phyloP scores from a whole-genome alignment of 1,140 invertebrate species.

The Hermetia illucens region DNA sequence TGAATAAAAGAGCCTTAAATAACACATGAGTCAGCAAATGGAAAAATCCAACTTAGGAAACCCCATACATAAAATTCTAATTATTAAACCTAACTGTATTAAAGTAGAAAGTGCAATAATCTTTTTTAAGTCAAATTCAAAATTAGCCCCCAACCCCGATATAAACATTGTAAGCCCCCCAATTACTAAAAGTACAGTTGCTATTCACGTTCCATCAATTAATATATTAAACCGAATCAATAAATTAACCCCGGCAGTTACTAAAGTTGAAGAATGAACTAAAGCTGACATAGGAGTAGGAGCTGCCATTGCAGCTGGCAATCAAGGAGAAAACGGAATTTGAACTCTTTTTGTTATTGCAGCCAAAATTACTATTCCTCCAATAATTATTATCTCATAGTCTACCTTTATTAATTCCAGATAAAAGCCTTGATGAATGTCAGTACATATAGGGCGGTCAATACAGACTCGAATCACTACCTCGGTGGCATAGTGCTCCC shows the following conservation, averaged over 20 bases:
- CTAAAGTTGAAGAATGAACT: slow-evolving; percentile 60
- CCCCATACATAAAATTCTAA: slow-evolving; percentile 34
- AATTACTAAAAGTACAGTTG: slow-evolving; percentile 32
- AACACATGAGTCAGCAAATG: slow-evolving; percentile 43
- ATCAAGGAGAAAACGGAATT: slow-evolving; percentile 51
- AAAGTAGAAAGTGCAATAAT: slow-evolving; percentile 58
- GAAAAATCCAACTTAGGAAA: slow-evolving; percentile 35
- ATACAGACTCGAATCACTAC: too few species aligned
- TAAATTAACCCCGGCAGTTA: slow-evolving; percentile 55
- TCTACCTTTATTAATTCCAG: too few species aligned
- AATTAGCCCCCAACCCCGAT: slow-evolving; percentile 39
- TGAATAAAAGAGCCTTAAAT: slow-evolving; percentile 50
- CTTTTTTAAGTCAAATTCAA: slow-evolving; percentile 51
- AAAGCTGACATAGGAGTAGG: slow-evolving; percentile 54
- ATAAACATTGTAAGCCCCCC: slow-evolving; percentile 42
- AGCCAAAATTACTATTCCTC: slow-evolving; percentile 34
- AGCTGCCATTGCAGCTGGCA: slow-evolving; percentile 53
- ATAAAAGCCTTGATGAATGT: too few species aligned
- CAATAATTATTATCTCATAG: too few species aligned
- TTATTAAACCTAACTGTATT: slow-evolving; percentile 51
- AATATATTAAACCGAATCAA: slow-evolving; percentile 44
- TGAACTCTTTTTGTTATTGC: slow-evolving; percentile 58
- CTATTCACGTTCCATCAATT: slow-evolving; percentile 19
- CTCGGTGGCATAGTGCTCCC: too few species aligned
- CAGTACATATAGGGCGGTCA: too few species aligned